These are phyloP conservation scores for Cetoscarus ocellatus DNA, from an alignment of 2,797 vertebrate genomes.

Conservation along the genomic window DNA sequence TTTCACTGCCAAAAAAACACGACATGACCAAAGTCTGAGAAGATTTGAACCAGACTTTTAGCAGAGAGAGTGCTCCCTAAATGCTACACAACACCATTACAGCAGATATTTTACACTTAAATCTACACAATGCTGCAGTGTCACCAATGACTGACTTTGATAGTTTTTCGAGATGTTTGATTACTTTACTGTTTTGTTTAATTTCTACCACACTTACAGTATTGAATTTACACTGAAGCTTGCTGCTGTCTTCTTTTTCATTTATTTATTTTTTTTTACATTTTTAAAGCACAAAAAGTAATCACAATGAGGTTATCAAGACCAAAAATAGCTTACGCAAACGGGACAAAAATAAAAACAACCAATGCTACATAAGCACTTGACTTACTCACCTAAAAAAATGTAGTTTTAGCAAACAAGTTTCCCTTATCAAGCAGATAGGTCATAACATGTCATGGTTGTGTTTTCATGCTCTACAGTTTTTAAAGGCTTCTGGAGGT, in stretches of 20 bases:
- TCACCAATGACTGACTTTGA: background rate
- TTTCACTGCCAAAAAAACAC: constrained; percentile 78
- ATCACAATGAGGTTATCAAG: too few species aligned
- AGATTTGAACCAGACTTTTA: constrained; percentile 13
- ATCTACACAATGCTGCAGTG: background rate
- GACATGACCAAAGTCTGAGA: constrained; percentile 21
- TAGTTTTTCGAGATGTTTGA: background rate
- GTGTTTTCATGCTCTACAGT: too few species aligned
- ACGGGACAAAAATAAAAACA: too few species aligned
- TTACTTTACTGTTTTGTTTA: background rate
- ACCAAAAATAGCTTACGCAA: too few species aligned
- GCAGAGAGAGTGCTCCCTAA: constrained; percentile 31
- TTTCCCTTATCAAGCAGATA: too few species aligned
- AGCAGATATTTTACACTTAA: background rate
- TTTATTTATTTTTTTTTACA: too few species aligned
- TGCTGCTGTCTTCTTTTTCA: background rate
- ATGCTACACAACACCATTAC: background rate
- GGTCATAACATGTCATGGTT: too few species aligned
- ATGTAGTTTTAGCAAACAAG: too few species aligned
- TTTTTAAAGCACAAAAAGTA: too few species aligned
- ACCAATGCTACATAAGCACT: too few species aligned
- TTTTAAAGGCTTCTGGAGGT: too few species aligned
- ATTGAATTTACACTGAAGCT: background rate
- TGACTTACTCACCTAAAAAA: too few species aligned
- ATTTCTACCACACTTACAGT: background rate